phyloP scores from a whole-genome alignment of 2,113 vertebrate genomes.

The Takifugu flavidus region DNA sequence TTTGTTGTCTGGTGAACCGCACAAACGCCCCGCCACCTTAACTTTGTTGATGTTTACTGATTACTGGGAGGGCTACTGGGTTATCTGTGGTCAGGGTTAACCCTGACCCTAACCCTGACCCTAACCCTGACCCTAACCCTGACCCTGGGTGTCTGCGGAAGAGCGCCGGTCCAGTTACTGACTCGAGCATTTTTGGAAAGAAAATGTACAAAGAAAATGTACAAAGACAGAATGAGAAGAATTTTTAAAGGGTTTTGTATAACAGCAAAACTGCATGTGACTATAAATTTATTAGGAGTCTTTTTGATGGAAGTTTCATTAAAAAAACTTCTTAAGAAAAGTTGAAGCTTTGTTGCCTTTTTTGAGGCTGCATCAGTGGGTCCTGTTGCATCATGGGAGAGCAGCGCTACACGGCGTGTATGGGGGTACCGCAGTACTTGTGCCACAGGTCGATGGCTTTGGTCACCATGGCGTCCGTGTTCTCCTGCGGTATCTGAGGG shows the following conservation, averaged over 20 bases:
- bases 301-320: conserved; percentile 89
- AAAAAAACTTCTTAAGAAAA: conserved; percentile 73
- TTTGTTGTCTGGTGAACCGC: conserved; percentile 10
- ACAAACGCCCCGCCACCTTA: conserved; percentile 21
- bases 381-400: neutral
- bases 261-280: conserved; percentile 94
- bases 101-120: too few relatives aligned
- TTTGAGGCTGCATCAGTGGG: neutral
- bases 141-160: conserved; percentile 7
- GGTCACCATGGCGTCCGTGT: conserved; percentile 92
- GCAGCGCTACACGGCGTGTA: conserved; percentile 75
- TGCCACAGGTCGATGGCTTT: conserved; percentile 98
- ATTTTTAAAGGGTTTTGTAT: conserved; percentile 81
- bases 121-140: too few relatives aligned
- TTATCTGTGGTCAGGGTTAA: conserved; percentile 3
- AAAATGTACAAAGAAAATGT: conserved; percentile 77
- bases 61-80: conserved; percentile 17
- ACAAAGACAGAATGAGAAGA: conserved; percentile 79
- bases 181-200: conserved; percentile 68
- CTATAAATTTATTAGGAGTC: conserved; percentile 90
- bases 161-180: conserved; percentile 14
- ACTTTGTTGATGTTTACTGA: conserved; percentile 23
- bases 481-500: conserved; percentile 91
- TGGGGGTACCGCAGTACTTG: conserved; percentile 88
- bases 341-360: conserved; percentile 12